Evolutionary conservation across 1,140 invertebrate genomes (phyloP).

Genomic region (Eufriesea mexicana): DNA sequence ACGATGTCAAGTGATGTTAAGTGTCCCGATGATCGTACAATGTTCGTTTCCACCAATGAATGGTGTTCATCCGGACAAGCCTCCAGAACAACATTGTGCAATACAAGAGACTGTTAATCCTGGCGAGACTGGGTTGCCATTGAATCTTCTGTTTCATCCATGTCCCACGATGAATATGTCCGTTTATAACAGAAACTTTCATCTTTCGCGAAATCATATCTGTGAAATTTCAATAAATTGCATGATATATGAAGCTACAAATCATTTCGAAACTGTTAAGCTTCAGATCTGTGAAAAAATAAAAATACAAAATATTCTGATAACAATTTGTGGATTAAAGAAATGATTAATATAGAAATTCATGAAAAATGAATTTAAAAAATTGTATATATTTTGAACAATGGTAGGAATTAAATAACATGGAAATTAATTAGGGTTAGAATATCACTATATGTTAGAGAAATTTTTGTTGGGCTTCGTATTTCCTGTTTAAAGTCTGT

Average conservation of each 20-base stretch:
- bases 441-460: no score
- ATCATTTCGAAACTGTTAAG: not conserved
- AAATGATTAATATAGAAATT: no score
- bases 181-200: not conserved
- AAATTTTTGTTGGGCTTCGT: no score
- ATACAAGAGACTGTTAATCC: not conserved
- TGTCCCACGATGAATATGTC: not conserved
- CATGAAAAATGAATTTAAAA: no score
- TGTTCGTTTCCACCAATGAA: conserved; percentile 49
- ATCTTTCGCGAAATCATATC: not conserved
- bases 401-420: no score
- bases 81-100: conserved; percentile 24
- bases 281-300: no score
- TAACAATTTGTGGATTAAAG: no score
- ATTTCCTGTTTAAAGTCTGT: no score
- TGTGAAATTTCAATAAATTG: not conserved
- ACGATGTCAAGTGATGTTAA: conserved; percentile 59
- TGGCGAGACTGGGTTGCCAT: not conserved
- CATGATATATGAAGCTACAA: not conserved
- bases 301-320: no score
- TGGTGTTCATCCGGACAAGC: conserved; percentile 25
- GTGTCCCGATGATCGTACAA: conserved; percentile 55
- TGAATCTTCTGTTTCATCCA: not conserved
- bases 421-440: no score
- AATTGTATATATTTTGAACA: no score